A percentile compares a stretch with the other conserved stretches of the same genome.
phyloP scores from a whole-genome alignment of 2,113 vertebrate genomes.

The Cygnus buccinator region DNA sequence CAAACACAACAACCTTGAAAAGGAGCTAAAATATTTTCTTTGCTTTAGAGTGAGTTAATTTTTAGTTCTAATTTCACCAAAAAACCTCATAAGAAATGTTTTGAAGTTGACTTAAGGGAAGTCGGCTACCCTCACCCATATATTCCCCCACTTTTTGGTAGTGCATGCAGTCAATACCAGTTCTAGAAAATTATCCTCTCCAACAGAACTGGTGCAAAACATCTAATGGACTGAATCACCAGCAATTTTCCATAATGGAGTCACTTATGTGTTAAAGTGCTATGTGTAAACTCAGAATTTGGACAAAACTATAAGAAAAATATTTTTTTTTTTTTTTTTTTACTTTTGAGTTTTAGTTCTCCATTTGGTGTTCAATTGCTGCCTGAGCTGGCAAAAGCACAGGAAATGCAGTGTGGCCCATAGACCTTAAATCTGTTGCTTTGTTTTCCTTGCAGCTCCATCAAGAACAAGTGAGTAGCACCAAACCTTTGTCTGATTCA shows the following conservation, averaged over 20 bases:
- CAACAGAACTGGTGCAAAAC: not conserved
- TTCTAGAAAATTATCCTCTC: not conserved
- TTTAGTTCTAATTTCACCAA: not conserved
- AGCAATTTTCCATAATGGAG: not conserved
- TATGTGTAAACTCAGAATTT: not conserved
- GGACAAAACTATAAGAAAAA: not conserved
- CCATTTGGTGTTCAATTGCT: not conserved
- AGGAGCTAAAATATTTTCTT: not conserved
- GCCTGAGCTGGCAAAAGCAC: not conserved
- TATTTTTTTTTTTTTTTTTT: too few species aligned
- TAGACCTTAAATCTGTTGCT: not conserved
- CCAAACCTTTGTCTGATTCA: not conserved
- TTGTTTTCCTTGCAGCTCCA: not conserved
- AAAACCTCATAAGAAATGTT: constrained; percentile 27
- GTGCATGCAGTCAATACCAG: accelerated
- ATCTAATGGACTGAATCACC: not conserved
- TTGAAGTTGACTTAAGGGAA: not conserved
- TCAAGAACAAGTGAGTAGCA: not conserved
- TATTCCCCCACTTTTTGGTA: not conserved
- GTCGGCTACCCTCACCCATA: not conserved
- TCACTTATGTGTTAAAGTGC: not conserved
- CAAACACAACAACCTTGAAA: not conserved
- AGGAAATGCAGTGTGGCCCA: not conserved
- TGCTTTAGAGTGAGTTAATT: not conserved
- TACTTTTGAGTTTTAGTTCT: not conserved